phyloP scores from a whole-genome alignment of 2,888 invertebrate genomes.

The Melitaea athalia region DNA sequence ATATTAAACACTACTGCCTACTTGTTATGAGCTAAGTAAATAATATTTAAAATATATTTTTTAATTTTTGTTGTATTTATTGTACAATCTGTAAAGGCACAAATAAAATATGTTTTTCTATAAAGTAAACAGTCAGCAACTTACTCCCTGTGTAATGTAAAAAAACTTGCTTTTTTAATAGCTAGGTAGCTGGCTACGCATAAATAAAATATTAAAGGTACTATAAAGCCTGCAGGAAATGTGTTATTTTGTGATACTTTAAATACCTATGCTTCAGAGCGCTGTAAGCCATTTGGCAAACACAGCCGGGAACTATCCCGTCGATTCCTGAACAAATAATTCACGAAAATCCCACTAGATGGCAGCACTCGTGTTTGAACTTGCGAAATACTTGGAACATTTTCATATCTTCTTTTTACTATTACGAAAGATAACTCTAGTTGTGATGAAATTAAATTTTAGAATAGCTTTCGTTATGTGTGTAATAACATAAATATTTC shows the following conservation, averaged over 20 bases:
- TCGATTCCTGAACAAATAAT: constrained; percentile 28
- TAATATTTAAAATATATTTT: too few species aligned
- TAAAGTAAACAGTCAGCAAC: too few species aligned
- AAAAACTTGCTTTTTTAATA: too few species aligned
- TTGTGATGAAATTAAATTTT: constrained; percentile 13
- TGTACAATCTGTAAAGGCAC: too few species aligned
- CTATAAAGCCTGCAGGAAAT: neutral
- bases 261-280: constrained; percentile 7
- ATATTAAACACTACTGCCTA: neutral
- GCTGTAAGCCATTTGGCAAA: constrained; percentile 19
- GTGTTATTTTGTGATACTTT: neutral
- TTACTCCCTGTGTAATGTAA: too few species aligned
- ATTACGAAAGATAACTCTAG: constrained; percentile 30
- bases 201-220: neutral
- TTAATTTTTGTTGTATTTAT: too few species aligned
- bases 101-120: too few species aligned
- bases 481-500: constrained; percentile 14
- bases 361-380: constrained; percentile 12
- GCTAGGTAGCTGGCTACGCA: too few species aligned
- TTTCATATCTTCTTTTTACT: constrained; percentile 10
- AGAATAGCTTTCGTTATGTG: constrained; percentile 12
- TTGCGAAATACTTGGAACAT: constrained; percentile 27
- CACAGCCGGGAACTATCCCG: constrained; percentile 30
- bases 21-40: too few species aligned
- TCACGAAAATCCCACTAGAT: constrained; percentile 33